Evolutionary conservation across 2,797 vertebrate genomes (phyloP), one percentile per base, ranked within the genome.

Genomic region (Platalea minor): DNA sequence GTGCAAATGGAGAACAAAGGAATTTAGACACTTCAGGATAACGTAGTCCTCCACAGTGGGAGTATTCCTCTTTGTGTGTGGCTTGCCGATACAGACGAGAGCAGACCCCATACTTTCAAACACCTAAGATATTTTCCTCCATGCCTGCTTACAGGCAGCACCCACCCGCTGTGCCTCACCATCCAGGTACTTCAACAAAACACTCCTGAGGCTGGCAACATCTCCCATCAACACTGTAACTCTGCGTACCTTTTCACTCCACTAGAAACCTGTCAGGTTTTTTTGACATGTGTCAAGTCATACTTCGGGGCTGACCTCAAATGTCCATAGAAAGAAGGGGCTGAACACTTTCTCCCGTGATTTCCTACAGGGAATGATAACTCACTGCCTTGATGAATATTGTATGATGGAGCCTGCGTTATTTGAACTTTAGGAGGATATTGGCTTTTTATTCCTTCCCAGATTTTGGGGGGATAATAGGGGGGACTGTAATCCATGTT

Each of bases 81-180:
- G 93, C 80, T 65, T 45, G 7, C 21, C 57, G 11, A 26, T 46
- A 78, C 59, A 88, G 76, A 80, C 13, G 28, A 85, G 91, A 95
- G 95, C 80, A 93, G 93, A 94, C 74, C 51, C 59, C 85, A 67
- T 19, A 74, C 51, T 90, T 94, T 37, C 68, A 74, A 73, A 59
- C 61, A 73, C 18, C 80, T 56, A 29, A 68, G 85, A 41, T 84
- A 41, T 73, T 83, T 84, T 73, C 39, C 60, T 57, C 83, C 39
- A 48, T 76, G 61, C 37, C 33, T 43, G 48, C n/a, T 61, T 41
- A 35, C 41, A 78, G 54, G 19, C 31, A 19, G 54, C 35, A 79
- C 50, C 35, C 43, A 67, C 65, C 13, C 14, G 23, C 4, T 26
- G 7, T 2, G 5, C 31, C 35, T 64, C 59, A 35, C 17, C 63